Base-by-base conservation (phyloP, 2,888 invertebrate genomes). In the Agrochola macilenta region DNA sequence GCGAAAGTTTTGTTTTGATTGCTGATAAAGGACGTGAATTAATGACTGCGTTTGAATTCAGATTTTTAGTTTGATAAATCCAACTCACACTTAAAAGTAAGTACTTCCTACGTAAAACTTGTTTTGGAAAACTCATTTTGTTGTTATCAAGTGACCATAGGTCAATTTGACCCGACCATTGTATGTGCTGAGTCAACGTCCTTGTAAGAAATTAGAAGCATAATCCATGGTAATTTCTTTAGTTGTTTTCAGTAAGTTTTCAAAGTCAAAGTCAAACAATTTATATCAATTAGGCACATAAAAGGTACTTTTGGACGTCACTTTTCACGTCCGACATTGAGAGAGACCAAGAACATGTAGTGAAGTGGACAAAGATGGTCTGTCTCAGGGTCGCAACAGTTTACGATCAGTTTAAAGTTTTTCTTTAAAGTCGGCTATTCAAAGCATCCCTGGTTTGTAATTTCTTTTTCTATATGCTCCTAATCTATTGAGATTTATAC, bases 1-100 rank as follows among this genome's bases (percentile, higher is more conserved):
- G 60, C 26, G n/a, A 73, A 84, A 84, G 30, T 79, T 70, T 63
- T 57, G 60, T 82, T 83, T 83, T 72, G 78, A 83, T 81, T 81
- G 49, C 60, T 78, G 14, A 35, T 11, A 69, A 54, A 17, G 20
- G 70, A 77, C 70, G 64, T 65, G n/a, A 46, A 82, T 77, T 82
- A 77, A 80, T 77, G 49, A 39, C 52, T 23, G 14, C 8, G n/a
- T 35, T 63, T 30, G 30, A 68, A 39, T 43, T 71, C 17, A 9
- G 20, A 43, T 43, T 78, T 71, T 57, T 39, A 2, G 11, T 49
- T 70, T 30, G 61, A 64, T 57, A 71, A 63, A 43, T 43, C 14
- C 5, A 23, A 68, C 23, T 5, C 0, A n/a, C 11, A 35, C 57
- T 35, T 35, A n/a, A n/a, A 35, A 69, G 23, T 35, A 12, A 14